Evolutionary conservation across 2,797 vertebrate genomes (phyloP), one percentile per base, ranked within the genome.

Genomic region (Acanthis flammea): DNA sequence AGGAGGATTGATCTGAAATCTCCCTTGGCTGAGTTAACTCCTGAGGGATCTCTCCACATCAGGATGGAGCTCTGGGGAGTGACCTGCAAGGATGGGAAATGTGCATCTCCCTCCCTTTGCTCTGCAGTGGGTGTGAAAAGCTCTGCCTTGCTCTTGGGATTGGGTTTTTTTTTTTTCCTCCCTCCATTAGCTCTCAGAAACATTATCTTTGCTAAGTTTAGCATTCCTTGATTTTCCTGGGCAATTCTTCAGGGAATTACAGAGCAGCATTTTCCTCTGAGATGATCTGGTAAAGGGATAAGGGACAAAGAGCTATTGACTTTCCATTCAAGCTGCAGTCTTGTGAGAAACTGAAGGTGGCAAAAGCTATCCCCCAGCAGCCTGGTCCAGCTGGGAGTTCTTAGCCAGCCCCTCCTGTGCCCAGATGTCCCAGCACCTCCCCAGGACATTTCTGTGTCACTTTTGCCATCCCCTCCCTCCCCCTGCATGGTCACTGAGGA

Each of bases 1-100:
- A 70, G 89, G 71, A 93, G 89, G 85, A 96, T 91, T 95, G 94
- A 95, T 91, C 85, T 77, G 75, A 92, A 72, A 54, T n/a, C 90
- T 81, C 72, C 82, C 79, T 74, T 54, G 82, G 79, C 82, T 83
- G 45, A 91, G 80, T 90, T 94, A 96, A 89, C 91, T 55, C 5
- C 62, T 91, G 84, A 79, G 80, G 83, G 87, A 58, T 72, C 90
- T 84, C 19, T 58, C 88, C 70, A 47, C 27, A 30, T 13, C 70
- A 68, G 68, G 90, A 30, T 39, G 88, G 23, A 53, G 76, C 70
- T 18, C 50, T 71, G 82, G 39, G 57, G 71, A 65, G 76, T n/a
- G 86, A 88, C 91, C 92, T 81, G 45, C 67, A 18, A 9, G n/a
- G 66, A 41, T 2, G 63, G 71, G 33, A 44, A 57, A 68, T 4